These are phyloP conservation scores for Drosophila rhopaloa DNA, from an alignment of 1,140 invertebrate species.

Conservation along the genomic window DNA sequence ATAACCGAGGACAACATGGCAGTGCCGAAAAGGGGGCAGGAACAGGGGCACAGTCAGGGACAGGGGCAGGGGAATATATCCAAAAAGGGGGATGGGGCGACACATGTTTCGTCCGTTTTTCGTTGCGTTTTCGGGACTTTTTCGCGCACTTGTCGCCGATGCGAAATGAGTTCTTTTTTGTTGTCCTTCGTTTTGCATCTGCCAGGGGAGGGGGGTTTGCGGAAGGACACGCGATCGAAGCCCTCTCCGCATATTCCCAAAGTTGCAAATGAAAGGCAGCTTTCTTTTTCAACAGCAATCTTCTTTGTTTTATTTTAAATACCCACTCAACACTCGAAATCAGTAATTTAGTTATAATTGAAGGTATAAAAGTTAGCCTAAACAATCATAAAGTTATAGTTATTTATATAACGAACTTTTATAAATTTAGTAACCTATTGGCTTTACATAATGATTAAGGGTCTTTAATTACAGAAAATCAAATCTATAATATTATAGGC, in stretches of 20 bases:
- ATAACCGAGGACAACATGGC: constrained; percentile 49
- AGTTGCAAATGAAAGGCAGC: not conserved
- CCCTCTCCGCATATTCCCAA: not conserved
- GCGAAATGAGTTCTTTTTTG: constrained; percentile 44
- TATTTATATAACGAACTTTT: no score
- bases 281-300: not conserved
- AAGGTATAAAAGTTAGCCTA: not conserved
- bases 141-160: constrained; percentile 65
- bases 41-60: not conserved
- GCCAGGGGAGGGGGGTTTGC: constrained; percentile 9
- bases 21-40: constrained; percentile 13
- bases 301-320: no score
- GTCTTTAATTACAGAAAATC: no score
- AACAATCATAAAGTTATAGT: no score
- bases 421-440: no score
- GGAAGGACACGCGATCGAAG: constrained; percentile 14
- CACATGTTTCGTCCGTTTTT: constrained; percentile 59
- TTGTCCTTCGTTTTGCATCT: constrained; percentile 45
- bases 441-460: no score
- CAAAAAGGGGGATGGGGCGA: constrained; percentile 26
- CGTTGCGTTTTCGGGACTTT: constrained; percentile 55
- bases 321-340: no score
- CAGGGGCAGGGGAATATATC: constrained; percentile 2
- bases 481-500: no score
- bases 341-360: not conserved